Evolutionary conservation across 2,797 vertebrate species (phyloP), one percentile per base, ranked within the genome.

Genomic region (Melanotaenia pygmaea): DNA sequence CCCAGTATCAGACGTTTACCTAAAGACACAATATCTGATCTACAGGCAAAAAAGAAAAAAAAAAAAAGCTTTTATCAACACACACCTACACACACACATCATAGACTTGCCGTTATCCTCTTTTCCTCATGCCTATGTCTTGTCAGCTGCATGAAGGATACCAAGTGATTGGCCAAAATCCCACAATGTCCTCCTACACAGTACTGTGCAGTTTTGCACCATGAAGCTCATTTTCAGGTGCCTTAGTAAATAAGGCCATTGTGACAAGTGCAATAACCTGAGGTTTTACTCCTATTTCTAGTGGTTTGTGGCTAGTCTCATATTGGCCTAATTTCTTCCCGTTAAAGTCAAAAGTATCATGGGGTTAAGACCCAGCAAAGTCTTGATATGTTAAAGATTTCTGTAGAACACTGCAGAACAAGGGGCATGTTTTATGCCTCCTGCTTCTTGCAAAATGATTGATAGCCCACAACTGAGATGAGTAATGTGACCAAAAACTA

Each of bases 251-350:
- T 86, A 84, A 73, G 76, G 79, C 82, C 82, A 88, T 90, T 91
- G 89, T 91, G 86, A 85, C 80, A 86, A 90, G 86, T 77, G 88
- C 83, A 86, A 90, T 91, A 90, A 83, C 88, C 81, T 79, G 71
- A 86, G 86, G 85, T 84, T 88, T 90, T 73, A 78, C 84, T 88
- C 82, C 82, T 85, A 84, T 88, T 73, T 80, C 86, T 18, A 24
- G 78, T 56, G 81, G 77, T 79, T 67, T 77, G 70, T 62, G 74
- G 81, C 76, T 20, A 70, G 69, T 76, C 64, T 82, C 68, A 53
- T 58, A 80, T 72, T 72, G 77, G 80, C 77, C 66, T 83, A 75
- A 30, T 81, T 88, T 83, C 76, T 71, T 62, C 34, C 65, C 20
- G 73, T 9, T 63, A 62, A 79, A 77, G 74, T 79, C 59, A 54